Evolutionary conservation across 2,797 vertebrate genomes (phyloP), one percentile per base, ranked within the genome.

Genomic region (Oreonectes daqikongensis): DNA sequence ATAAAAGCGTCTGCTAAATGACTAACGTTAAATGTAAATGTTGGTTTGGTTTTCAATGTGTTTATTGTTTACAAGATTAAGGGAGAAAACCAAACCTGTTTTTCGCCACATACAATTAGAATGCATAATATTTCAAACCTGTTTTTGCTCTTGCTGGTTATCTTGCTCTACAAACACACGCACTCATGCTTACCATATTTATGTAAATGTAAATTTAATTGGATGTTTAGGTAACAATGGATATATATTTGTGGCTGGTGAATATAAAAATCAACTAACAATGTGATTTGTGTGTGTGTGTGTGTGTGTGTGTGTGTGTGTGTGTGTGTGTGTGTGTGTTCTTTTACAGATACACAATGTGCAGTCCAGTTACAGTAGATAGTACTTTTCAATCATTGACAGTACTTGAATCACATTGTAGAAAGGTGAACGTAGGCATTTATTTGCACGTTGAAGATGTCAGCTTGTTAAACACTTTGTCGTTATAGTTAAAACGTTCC

Each of bases 341-440:
- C 86, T 78, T 85, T 89, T 81, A 53, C 90, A 92, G 91, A 85
- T 85, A 71, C 80, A 85, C 81, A 82, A 86, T 87, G 85, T 48
- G 69, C 74, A 50, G 67, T 10, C 75, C 75, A n/a, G 79, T 78
- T 64, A n/a, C n/a, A n/a, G n/a, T n/a, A 81, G 22, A 77, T 81
- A 83, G 79, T 76, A n/a, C 15, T 77, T 52, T 83, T 82, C 63
- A 73, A 68, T 86, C 76, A 81, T 82, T 88, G 80, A 83, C 77
- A 48, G 32, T 4, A 52, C 2, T 74, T 60, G 72, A 70, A 85
- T 75, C 66, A 20, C 48, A 9, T 7, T 86, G 84, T 76, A 82
- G 89, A 90, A 90, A 91, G 90, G 88, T 93, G 87, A 88, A 84
- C 70, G 0, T 28, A 75, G 81, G 80, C 80, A 81, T 71, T 61